A percentile compares a stretch with the other conserved stretches of the same genome.
Conservation (phyloP, 2,888 invertebrate species). For the Gandaritis pyraliata region DNA sequence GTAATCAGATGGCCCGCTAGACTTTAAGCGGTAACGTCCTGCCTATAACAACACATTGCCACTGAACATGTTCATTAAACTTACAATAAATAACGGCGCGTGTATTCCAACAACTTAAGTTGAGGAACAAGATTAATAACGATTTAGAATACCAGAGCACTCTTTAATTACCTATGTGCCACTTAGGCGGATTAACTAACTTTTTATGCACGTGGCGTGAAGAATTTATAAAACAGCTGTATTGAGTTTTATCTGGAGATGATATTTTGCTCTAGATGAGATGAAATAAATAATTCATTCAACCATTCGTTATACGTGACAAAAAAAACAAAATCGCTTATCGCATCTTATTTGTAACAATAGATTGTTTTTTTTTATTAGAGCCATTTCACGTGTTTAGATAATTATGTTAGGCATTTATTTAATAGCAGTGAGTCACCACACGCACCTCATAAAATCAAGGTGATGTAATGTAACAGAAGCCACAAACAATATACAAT, state of each 20-base stretch:
- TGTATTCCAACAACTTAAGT: background rate
- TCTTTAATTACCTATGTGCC: constrained; percentile 45
- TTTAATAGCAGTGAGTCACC: background rate
- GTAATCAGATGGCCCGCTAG: too few relatives aligned
- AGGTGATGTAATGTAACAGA: constrained; percentile 32
- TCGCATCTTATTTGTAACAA: too few relatives aligned
- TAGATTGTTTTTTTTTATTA: too few relatives aligned
- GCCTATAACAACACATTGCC: too few relatives aligned
- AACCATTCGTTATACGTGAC: too few relatives aligned
- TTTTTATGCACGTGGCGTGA: constrained; percentile 11
- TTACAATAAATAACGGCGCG: too few relatives aligned
- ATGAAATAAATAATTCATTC: too few relatives aligned
- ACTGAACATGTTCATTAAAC: too few relatives aligned
- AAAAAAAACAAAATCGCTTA: too few relatives aligned
- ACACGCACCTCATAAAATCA: constrained; percentile 13
- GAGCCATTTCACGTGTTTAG: too few relatives aligned
- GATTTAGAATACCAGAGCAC: constrained; percentile 17
- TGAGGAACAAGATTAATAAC: background rate
- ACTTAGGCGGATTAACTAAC: constrained; percentile 34
- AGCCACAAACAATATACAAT: constrained; percentile 27
- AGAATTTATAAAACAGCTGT: constrained; percentile 23
- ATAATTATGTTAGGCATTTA: too few relatives aligned
- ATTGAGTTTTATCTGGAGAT: background rate
- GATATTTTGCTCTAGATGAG: background rate
- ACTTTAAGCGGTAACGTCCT: too few relatives aligned